These are phyloP conservation scores for Pollenia griseotomentosa DNA, from an alignment of 2,888 invertebrate genomes.

Conservation along the genomic window DNA sequence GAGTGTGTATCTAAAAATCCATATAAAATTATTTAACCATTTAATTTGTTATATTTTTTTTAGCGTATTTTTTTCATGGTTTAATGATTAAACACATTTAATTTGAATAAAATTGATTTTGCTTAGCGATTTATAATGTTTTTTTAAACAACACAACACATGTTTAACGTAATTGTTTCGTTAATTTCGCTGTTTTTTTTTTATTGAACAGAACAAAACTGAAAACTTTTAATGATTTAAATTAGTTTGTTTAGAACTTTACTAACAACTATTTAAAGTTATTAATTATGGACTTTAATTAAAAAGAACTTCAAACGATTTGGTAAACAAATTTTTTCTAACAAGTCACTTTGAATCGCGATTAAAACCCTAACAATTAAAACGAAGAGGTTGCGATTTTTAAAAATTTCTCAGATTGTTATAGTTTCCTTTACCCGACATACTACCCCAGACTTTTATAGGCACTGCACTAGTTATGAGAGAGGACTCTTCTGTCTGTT, in stretches of 20 bases:
- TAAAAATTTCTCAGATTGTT: too few relatives aligned
- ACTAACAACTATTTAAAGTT: neutral
- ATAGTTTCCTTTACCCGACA: too few relatives aligned
- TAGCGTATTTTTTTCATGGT: constrained; percentile 15
- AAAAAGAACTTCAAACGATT: too few relatives aligned
- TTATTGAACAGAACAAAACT: constrained; percentile 2
- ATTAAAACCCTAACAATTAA: too few relatives aligned
- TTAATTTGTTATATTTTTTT: constrained; percentile 37
- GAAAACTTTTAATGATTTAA: constrained; percentile 7
- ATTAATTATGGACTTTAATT: neutral
- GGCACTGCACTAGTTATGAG: too few relatives aligned
- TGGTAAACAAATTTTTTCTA: too few relatives aligned
- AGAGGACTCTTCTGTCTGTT: too few relatives aligned
- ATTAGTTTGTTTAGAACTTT: constrained; percentile 30
- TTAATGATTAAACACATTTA: constrained; percentile 47
- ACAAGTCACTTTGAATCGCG: too few relatives aligned
- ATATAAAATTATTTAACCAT: constrained; percentile 42
- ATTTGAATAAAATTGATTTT: constrained; percentile 42
- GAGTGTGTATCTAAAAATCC: neutral
- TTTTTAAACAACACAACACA: constrained; percentile 41
- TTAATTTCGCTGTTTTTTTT: constrained; percentile 13
- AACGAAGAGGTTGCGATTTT: too few relatives aligned
- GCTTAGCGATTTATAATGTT: constrained; percentile 30
- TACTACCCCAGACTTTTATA: too few relatives aligned
- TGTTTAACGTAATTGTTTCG: constrained; percentile 28